Conservation (phyloP, 2,797 vertebrate genomes). For the Enteromius fasciolatus region DNA sequence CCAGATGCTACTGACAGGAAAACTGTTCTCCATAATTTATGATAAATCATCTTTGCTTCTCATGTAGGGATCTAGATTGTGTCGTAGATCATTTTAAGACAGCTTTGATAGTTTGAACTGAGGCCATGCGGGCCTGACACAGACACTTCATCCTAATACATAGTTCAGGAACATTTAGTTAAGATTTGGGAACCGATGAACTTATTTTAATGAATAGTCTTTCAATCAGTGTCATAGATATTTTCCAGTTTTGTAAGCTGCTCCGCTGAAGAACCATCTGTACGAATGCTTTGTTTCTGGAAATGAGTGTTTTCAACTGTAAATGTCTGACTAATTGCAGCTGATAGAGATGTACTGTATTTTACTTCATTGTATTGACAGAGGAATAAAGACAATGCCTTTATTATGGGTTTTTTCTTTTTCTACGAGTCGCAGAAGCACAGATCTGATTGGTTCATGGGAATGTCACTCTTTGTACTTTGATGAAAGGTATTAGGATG, state of each 20-base stretch:
- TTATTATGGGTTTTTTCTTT: neutral
- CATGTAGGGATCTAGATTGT: neutral
- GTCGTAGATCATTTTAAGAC: constrained; percentile 1
- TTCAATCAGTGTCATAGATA: neutral
- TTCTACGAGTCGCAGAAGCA: neutral
- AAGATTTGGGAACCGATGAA: neutral
- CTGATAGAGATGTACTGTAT: constrained; percentile 36
- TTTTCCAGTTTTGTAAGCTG: neutral
- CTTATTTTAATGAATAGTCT: neutral
- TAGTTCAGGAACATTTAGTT: neutral
- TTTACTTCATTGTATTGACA: constrained; percentile 11
- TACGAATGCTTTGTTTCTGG: neutral
- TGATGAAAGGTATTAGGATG: neutral
- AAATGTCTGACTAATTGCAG: constrained; percentile 68
- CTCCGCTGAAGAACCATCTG: neutral
- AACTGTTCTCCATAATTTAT: constrained; percentile 1
- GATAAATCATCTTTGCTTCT: neutral
- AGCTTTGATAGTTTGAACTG: neutral
- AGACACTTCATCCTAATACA: neutral
- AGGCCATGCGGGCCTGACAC: neutral
- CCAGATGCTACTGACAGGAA: constrained; percentile 5
- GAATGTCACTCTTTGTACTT: neutral
- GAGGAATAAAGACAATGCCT: constrained; percentile 20
- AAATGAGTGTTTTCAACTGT: constrained; percentile 56
- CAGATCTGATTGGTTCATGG: neutral